phyloP scores from a whole-genome alignment of 2,888 invertebrate genomes.

The Thecocarcelia acutangulata region DNA sequence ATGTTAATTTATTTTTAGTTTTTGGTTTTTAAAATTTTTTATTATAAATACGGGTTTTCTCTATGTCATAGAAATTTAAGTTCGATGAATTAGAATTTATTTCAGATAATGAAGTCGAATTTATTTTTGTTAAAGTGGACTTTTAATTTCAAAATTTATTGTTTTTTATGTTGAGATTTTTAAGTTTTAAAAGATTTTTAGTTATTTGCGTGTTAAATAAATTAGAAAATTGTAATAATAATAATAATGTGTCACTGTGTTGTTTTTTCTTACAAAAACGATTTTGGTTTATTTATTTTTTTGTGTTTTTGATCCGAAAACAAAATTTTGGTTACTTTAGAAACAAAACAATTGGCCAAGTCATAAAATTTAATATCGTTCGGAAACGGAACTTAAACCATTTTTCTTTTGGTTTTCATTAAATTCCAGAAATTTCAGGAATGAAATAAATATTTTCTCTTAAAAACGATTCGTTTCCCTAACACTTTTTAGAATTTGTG shows the following conservation, averaged over 20 bases:
- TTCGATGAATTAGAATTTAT: conserved; percentile 61
- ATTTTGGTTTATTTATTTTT: too few species aligned
- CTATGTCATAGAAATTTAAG: conserved; percentile 66
- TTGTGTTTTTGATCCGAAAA: conserved; percentile 1
- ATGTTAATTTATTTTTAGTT: conserved; percentile 19
- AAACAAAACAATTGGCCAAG: conserved; percentile 1
- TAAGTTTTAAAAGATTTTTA: not conserved
- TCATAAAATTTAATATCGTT: too few species aligned
- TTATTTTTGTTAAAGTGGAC: conserved; percentile 47
- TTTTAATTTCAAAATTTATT: conserved; percentile 42
- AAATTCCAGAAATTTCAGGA: too few species aligned
- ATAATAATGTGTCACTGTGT: conserved; percentile 17
- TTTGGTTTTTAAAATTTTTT: conserved; percentile 26
- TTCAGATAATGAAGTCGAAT: conserved; percentile 23
- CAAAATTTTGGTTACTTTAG: not conserved
- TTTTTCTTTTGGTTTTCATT: too few species aligned
- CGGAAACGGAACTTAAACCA: too few species aligned
- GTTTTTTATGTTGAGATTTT: not conserved
- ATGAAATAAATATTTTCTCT: too few species aligned
- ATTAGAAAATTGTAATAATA: conserved; percentile 36
- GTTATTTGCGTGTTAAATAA: conserved; percentile 2
- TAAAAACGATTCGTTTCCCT: too few species aligned
- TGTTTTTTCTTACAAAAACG: too few species aligned
- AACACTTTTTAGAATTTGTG: too few species aligned
- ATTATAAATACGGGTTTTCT: conserved; percentile 32